These are phyloP conservation scores for Schmidtea mediterranea DNA, from an alignment of 1,140 invertebrate genomes.

Conservation along the genomic window DNA sequence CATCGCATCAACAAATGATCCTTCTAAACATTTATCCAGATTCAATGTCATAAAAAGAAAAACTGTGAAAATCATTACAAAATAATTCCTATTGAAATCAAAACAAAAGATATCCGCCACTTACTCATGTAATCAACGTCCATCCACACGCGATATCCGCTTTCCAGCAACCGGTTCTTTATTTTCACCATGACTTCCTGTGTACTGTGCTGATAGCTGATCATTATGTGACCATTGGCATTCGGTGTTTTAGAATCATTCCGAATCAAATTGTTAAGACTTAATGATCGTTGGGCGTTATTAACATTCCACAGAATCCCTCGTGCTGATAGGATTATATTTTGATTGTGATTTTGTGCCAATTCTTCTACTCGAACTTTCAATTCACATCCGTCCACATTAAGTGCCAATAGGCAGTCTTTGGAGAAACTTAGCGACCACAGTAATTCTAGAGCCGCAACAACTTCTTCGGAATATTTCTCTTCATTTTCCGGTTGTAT, in stretches of 20 bases:
- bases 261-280: no score
- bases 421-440: not conserved
- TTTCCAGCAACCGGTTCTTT: not conserved
- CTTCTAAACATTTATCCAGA: not conserved
- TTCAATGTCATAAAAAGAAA: no score
- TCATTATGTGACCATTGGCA: slow-evolving; percentile 1
- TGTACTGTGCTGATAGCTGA: slow-evolving; percentile 4
- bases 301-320: slow-evolving; percentile 3
- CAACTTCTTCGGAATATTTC: not conserved
- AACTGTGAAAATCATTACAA: no score
- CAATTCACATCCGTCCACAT: not conserved
- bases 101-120: no score
- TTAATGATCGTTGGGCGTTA: not conserved
- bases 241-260: not conserved
- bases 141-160: slow-evolving; percentile 1
- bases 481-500: not conserved
- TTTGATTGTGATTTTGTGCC: not conserved
- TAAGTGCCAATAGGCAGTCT: not conserved
- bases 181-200: not conserved
- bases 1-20: slow-evolving; percentile 4
- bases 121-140: slow-evolving; percentile 4
- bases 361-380: slow-evolving; percentile 1
- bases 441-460: not conserved
- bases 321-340: not conserved
- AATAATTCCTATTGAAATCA: no score